Conservation (phyloP, 2,888 invertebrate genomes). For the Drosophila cognata region DNA sequence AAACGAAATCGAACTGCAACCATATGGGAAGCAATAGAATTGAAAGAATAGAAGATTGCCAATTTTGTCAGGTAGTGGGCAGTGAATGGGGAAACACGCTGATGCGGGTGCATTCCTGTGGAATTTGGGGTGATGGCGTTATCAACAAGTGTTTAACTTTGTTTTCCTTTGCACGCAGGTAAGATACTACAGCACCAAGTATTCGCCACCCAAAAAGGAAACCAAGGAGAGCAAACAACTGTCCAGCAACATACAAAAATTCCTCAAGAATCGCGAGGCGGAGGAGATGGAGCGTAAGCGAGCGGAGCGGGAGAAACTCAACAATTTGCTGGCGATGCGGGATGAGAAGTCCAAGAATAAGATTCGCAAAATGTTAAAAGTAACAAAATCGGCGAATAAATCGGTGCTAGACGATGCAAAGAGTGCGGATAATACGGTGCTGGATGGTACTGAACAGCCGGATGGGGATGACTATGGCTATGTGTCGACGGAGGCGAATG, state of each 20-base stretch:
- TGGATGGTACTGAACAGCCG: conserved; percentile 89
- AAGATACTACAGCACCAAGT: conserved; percentile 91
- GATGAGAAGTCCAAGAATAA: conserved; percentile 91
- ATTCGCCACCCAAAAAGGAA: conserved; percentile 93
- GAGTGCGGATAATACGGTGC: conserved; percentile 89
- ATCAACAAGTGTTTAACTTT: conserved; percentile 24
- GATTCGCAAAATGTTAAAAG: conserved; percentile 92
- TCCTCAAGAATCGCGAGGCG: conserved; percentile 92
- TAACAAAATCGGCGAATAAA: conserved; percentile 95
- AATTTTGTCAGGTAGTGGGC: conserved; percentile 50
- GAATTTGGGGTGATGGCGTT: background rate
- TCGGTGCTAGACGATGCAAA: conserved; percentile 93
- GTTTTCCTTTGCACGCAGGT: conserved; percentile 77
- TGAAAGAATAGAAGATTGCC: conserved; percentile 5
- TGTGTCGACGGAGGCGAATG: conserved; percentile 93
- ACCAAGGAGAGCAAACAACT: conserved; percentile 88
- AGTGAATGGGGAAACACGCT: background rate
- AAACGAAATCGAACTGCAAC: background rate
- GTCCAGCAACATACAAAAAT: conserved; percentile 93
- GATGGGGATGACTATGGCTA: conserved; percentile 97
- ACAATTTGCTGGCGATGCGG: conserved; percentile 88
- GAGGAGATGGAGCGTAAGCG: conserved; percentile 89
- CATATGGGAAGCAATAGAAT: conserved; percentile 9
- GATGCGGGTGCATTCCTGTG: background rate
- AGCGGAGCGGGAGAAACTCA: conserved; percentile 88